These are phyloP conservation scores for Xenentodon cancila DNA, from an alignment of 2,797 vertebrate genomes.

Conservation along the genomic window DNA sequence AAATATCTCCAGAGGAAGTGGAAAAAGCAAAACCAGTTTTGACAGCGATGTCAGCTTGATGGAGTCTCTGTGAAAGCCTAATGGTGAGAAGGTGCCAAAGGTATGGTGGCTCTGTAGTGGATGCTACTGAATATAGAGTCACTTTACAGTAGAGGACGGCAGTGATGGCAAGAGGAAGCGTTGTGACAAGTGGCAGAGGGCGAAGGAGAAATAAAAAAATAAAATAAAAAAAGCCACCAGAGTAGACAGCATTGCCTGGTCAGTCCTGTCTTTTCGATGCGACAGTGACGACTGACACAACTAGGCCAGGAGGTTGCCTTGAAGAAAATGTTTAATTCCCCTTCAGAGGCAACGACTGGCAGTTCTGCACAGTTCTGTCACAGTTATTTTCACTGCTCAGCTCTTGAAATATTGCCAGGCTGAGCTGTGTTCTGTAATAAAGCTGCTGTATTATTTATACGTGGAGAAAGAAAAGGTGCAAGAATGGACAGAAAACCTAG, in stretches of 20 bases:
- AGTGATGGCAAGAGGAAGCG: slow-evolving; percentile 12
- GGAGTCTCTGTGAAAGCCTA: slow-evolving; percentile 38
- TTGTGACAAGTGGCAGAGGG: slow-evolving; percentile 38
- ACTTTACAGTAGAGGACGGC: slow-evolving; percentile 26
- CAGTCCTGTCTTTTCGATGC: slow-evolving; percentile 54
- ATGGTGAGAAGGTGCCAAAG: slow-evolving; percentile 26
- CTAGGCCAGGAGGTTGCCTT: slow-evolving; percentile 67
- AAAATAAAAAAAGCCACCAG: slow-evolving; percentile 32
- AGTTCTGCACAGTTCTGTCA: slow-evolving; percentile 33
- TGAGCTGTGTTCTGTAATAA: slow-evolving; percentile 38
- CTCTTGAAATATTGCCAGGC: slow-evolving; percentile 30
- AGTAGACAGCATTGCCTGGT: slow-evolving; percentile 47
- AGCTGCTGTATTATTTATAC: slow-evolving; percentile 53
- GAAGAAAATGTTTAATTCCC: slow-evolving; percentile 44
- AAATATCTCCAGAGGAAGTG: slow-evolving; percentile 37
- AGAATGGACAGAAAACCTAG: slow-evolving; percentile 27
- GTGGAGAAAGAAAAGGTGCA: slow-evolving; percentile 3
- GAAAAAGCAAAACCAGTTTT: slow-evolving; percentile 35
- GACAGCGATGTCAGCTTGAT: slow-evolving; percentile 48
- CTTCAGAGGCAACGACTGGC: slow-evolving; percentile 24
- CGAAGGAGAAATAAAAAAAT: slow-evolving; percentile 6
- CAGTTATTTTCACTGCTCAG: slow-evolving; percentile 24
- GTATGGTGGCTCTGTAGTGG: neutral
- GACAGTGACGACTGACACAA: slow-evolving; percentile 71
- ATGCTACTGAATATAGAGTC: slow-evolving; percentile 53